These are phyloP conservation scores for Odontamblyopus rebecca DNA, from an alignment of 2,797 vertebrate genomes.

Conservation along the genomic window DNA sequence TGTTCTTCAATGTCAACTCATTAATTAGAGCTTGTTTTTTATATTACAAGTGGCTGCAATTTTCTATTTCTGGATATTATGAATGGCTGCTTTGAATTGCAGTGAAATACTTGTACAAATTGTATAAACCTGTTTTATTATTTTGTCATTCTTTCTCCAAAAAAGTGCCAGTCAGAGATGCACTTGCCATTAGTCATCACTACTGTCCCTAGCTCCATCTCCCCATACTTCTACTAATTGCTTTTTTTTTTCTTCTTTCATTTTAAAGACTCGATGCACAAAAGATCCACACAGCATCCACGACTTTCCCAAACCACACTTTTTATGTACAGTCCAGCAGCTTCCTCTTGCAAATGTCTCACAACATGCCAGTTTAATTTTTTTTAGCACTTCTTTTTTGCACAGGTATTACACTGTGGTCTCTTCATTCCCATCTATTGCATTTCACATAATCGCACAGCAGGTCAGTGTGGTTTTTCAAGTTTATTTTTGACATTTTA, in stretches of 20 bases:
- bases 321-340: background rate
- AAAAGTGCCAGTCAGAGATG: background rate
- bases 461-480: conserved; percentile 9
- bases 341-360: conserved; percentile 2
- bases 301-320: conserved; percentile 1
- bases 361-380: conserved; percentile 7
- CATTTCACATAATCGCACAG: background rate
- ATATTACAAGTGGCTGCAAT: background rate
- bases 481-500: background rate
- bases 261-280: background rate
- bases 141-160: no score
- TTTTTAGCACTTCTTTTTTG: background rate
- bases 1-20: background rate
- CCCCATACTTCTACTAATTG: background rate
- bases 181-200: background rate
- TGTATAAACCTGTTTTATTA: background rate
- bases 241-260: background rate
- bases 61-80: background rate
- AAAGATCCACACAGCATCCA: background rate
- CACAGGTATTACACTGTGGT: conserved; percentile 20
- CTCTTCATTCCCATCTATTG: background rate
- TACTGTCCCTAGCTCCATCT: no score
- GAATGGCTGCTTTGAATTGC: background rate
- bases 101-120: background rate
- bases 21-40: background rate